Evolutionary conservation across 2,113 vertebrate species (phyloP).

Genomic region (Tenebrosternarchus preto): DNA sequence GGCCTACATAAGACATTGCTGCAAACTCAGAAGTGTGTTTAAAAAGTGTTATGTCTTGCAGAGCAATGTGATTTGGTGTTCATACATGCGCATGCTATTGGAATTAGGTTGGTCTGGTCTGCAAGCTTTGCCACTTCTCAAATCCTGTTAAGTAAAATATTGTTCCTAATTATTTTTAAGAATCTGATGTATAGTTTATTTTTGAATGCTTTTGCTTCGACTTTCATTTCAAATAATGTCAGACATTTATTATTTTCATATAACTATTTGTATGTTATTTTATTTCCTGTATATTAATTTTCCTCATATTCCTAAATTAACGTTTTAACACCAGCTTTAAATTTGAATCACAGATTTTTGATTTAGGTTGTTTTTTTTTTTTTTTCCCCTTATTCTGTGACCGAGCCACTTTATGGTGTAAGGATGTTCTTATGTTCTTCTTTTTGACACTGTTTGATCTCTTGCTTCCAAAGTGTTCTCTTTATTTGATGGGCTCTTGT

Average conservation of each 20-base stretch:
- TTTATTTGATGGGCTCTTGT: slow-evolving; percentile 67
- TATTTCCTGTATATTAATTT: slow-evolving; percentile 86
- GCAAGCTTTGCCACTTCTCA: slow-evolving; percentile 67
- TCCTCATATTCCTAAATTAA: slow-evolving; percentile 78
- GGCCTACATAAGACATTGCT: slow-evolving; percentile 60
- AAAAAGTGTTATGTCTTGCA: slow-evolving; percentile 66
- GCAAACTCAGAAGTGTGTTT: slow-evolving; percentile 67
- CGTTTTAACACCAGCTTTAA: slow-evolving; percentile 87
- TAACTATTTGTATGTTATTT: slow-evolving; percentile 75
- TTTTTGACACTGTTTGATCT: slow-evolving; percentile 66
- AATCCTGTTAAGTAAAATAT: slow-evolving; percentile 67
- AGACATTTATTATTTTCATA: slow-evolving; percentile 89
- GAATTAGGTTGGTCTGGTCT: slow-evolving; percentile 65
- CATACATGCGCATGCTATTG: slow-evolving; percentile 67
- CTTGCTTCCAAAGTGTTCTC: slow-evolving; percentile 75
- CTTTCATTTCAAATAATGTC: slow-evolving; percentile 85
- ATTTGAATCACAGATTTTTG: slow-evolving; percentile 76
- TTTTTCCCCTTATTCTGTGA: slow-evolving; percentile 67
- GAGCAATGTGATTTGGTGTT: slow-evolving; percentile 69
- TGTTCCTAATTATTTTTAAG: slow-evolving; percentile 69
- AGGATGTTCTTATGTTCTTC: slow-evolving; percentile 70
- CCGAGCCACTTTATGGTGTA: slow-evolving; percentile 80
- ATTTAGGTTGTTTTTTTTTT: no score
- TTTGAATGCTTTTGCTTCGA: slow-evolving; percentile 80
- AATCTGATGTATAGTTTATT: slow-evolving; percentile 86